phyloP scores from a whole-genome alignment of 2,888 invertebrate genomes.

The Chloroclysta siterata region DNA sequence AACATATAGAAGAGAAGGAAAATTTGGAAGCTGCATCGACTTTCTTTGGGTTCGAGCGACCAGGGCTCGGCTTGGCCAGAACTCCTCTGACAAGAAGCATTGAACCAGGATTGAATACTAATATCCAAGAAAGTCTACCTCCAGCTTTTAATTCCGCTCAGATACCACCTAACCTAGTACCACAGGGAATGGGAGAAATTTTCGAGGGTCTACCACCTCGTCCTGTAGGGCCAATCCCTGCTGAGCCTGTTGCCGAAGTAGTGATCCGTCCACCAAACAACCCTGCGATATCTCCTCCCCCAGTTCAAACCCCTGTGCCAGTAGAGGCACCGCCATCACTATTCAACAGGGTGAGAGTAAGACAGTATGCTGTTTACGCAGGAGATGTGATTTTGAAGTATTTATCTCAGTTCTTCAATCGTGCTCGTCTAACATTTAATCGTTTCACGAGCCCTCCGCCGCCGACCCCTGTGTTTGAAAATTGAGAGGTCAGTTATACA shows the following conservation, averaged over 20 bases:
- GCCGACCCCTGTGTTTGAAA: constrained; percentile 27
- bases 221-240: constrained; percentile 9
- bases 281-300: constrained; percentile 6
- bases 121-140: constrained; percentile 10
- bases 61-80: constrained; percentile 17
- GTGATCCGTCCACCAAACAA: constrained; percentile 1
- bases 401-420: constrained; percentile 63
- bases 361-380: constrained; percentile 59
- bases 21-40: constrained; percentile 28
- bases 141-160: background rate
- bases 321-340: constrained; percentile 18
- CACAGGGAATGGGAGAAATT: constrained; percentile 13
- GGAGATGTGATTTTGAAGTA: constrained; percentile 68
- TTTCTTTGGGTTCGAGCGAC: constrained; percentile 28
- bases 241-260: constrained; percentile 3
- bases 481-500: constrained; percentile 7
- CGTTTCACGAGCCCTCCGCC: constrained; percentile 51
- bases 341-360: constrained; percentile 50
- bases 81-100: constrained; percentile 18
- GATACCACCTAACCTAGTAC: background rate
- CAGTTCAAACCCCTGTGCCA: constrained; percentile 18
- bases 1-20: constrained; percentile 42
- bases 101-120: constrained; percentile 12
- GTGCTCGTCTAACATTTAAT: constrained; percentile 57
- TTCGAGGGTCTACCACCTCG: constrained; percentile 34